Evolutionary conservation across 64 coral and sea anemone genomes (phyloP).

Genomic region (Actinia tenebrosa): DNA sequence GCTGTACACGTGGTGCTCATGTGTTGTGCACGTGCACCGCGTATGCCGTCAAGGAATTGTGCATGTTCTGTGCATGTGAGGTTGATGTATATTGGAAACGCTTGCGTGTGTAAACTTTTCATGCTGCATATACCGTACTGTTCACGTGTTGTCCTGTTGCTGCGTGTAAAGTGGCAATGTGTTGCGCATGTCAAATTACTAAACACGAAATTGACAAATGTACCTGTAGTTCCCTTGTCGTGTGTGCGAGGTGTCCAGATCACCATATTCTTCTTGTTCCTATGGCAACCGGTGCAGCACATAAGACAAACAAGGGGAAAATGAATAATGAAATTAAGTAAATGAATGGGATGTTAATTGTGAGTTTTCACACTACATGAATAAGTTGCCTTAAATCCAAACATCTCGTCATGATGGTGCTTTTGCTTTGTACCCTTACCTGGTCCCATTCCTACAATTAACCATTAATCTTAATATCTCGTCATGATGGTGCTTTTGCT

Average conservation of each 20-base stretch:
- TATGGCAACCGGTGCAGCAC: constrained; percentile 14
- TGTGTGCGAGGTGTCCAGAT: constrained; percentile 18
- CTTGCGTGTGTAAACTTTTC: no score
- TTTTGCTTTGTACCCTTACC: no score
- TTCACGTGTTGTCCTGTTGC: neutral
- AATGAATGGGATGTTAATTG: no score
- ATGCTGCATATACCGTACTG: no score
- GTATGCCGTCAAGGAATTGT: neutral
- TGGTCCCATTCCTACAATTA: no score
- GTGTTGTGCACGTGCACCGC: neutral
- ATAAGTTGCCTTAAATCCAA: no score
- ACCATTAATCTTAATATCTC: no score
- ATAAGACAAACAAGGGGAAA: neutral
- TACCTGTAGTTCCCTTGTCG: constrained; percentile 4
- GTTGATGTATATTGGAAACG: no score
- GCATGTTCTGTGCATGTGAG: neutral
- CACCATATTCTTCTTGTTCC: constrained; percentile 1
- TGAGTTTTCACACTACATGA: neutral
- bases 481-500: no score
- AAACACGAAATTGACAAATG: neutral
- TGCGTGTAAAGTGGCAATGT: neutral
- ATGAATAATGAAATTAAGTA: neutral
- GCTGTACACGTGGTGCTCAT: neutral
- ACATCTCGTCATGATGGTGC: no score
- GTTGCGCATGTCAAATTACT: neutral